phyloP scores from a whole-genome alignment of 2,888 invertebrate genomes.

The Tupiocoris notatus region DNA sequence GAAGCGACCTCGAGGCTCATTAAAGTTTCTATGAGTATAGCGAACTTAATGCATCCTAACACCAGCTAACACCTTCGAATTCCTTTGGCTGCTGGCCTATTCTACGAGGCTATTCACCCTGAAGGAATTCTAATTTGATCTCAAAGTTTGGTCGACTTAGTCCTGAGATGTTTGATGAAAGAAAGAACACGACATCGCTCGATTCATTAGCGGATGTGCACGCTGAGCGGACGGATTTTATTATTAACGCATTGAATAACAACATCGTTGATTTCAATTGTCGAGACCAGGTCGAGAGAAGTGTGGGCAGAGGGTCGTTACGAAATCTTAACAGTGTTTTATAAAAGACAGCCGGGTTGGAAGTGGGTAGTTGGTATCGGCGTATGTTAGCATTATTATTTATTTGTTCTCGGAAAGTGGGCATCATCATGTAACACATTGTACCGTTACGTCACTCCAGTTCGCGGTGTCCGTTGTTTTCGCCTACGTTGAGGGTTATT shows the following conservation, averaged over 20 bases:
- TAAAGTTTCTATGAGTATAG: neutral
- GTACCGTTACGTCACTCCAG: neutral
- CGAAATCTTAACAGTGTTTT: neutral
- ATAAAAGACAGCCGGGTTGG: neutral
- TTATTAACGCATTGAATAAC: no score
- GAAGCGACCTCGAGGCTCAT: conserved; percentile 7
- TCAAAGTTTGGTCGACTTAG: no score
- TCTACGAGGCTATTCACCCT: neutral
- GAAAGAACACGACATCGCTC: no score
- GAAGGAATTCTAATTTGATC: neutral
- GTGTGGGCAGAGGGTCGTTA: neutral
- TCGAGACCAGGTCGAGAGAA: no score
- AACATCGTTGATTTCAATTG: no score
- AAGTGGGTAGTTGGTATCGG: neutral
- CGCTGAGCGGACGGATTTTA: no score
- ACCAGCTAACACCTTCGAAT: neutral
- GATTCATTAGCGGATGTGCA: no score
- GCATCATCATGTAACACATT: neutral
- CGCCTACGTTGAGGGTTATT: neutral
- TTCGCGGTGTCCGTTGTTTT: neutral
- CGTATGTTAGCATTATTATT: neutral
- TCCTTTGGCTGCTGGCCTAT: neutral
- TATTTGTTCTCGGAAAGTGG: neutral
- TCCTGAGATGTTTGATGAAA: no score
- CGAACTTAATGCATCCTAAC: neutral